A percentile compares a stretch with the other conserved stretches of the same genome.
Conservation (phyloP, 1,140 invertebrate genomes). For the Ooceraea biroi region DNA sequence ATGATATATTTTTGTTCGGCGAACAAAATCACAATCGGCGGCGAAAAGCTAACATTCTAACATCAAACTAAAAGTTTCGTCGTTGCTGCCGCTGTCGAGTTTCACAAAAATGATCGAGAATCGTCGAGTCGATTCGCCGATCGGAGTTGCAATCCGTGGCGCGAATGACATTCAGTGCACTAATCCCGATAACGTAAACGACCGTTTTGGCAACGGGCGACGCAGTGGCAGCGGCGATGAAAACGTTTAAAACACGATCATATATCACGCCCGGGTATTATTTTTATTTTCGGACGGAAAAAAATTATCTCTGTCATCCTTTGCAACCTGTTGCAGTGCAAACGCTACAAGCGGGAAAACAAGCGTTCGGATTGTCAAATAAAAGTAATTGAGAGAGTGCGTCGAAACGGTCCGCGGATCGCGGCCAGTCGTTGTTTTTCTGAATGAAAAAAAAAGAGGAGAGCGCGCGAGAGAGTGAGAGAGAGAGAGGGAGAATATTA, state of each 20-base stretch:
- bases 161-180: slow-evolving; percentile 3
- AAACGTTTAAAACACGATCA: slow-evolving; percentile 51
- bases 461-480: not conserved
- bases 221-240: slow-evolving; percentile 12
- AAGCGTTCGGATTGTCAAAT: slow-evolving; percentile 64
- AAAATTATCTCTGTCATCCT: slow-evolving; percentile 61
- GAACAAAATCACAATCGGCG: not conserved
- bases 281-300: slow-evolving; percentile 60
- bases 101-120: slow-evolving; percentile 6
- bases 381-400: slow-evolving; percentile 62
- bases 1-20: not conserved
- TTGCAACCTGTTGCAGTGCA: slow-evolving; percentile 72
- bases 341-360: slow-evolving; percentile 74
- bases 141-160: not conserved
- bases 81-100: not conserved
- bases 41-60: not conserved
- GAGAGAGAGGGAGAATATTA: slow-evolving; percentile 52
- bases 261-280: slow-evolving; percentile 55
- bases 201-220: slow-evolving; percentile 4
- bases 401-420: slow-evolving; percentile 61
- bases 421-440: slow-evolving; percentile 60
- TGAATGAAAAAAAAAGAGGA: slow-evolving; percentile 38
- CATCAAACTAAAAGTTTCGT: no score
- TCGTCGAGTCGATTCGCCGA: not conserved
- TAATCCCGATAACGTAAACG: slow-evolving; percentile 47